Evolutionary conservation across 2,888 invertebrate species (phyloP).

Genomic region (Trachelus stipa): DNA sequence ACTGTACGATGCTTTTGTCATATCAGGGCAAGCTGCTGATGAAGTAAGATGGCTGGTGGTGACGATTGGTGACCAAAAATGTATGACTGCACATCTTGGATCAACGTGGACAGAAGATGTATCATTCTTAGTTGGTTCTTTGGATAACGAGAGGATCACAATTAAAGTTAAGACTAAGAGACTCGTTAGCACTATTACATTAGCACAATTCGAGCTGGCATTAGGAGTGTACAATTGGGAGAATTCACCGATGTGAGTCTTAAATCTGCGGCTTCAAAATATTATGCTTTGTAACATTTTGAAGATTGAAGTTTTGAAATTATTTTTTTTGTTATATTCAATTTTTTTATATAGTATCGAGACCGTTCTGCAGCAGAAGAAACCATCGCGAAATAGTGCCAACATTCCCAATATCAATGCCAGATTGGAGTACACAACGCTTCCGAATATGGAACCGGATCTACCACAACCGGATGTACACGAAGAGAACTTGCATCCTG

Average conservation of each 20-base stretch:
- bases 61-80: slow-evolving; percentile 65
- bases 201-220: slow-evolving; percentile 66
- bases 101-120: slow-evolving; percentile 67
- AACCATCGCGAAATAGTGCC: slow-evolving; percentile 52
- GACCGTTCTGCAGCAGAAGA: slow-evolving; percentile 63
- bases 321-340: slow-evolving; percentile 6
- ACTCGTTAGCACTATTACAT: slow-evolving; percentile 67
- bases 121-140: slow-evolving; percentile 67
- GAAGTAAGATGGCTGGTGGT: slow-evolving; percentile 68
- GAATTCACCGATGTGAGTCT: slow-evolving; percentile 61
- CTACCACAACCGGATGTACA: slow-evolving; percentile 52
- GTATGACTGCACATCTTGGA: slow-evolving; percentile 62
- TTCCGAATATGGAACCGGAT: slow-evolving; percentile 63
- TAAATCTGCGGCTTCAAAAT: neutral
- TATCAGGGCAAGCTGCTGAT: slow-evolving; percentile 50
- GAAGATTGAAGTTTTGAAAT: neutral
- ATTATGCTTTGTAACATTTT: neutral
- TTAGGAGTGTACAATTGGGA: slow-evolving; percentile 67
- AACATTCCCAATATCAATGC: slow-evolving; percentile 62
- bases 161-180: slow-evolving; percentile 69
- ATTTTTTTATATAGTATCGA: slow-evolving; percentile 57
- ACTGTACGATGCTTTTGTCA: neutral
- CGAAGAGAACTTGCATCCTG: slow-evolving; percentile 45
- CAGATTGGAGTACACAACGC: slow-evolving; percentile 65
- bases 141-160: slow-evolving; percentile 65